Base-by-base conservation (phyloP, 2,797 vertebrate genomes). In the Sebastes nivosus region DNA sequence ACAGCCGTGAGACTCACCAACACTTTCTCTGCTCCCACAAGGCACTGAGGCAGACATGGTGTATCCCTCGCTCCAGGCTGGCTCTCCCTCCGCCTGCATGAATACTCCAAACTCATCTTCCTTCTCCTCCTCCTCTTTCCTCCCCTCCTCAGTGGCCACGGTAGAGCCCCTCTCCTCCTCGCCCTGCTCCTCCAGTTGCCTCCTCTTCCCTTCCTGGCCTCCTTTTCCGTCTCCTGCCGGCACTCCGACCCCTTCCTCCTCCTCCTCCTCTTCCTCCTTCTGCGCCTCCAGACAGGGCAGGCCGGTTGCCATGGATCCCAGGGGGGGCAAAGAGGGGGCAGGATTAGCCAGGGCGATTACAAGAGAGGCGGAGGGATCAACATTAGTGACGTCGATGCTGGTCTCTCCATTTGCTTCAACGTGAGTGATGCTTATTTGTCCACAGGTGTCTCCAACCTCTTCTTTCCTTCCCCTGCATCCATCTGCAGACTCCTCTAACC, bases 31-130 rank as follows among this genome's bases (percentile, higher is more conserved):
- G 81, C 88, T 94, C 88, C 90, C 92, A 88, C 84, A 90, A 90
- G 92, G 91, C 92, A 92, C 93, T 80, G 92, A 89, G 85, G 89
- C 87, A 70, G 93, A 86, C 86, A 87, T 79, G 59, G 76, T 75
- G 74, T 90, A 86, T 52, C 79, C 90, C 67, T 90, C 79, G 52
- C 89, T 91, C 91, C 94, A 95, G 74, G 73, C 75, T 34, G 84
- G 83, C 65, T 91, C 92, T 38, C 83, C 94, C 63, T 93, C 94
- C 12, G 95, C 95, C 88, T 95, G 95, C 91, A 96, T 90, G 88
- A 96, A 96, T 20, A 92, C 90, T 61, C 96, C 95, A 83, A 96
- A 96, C 79, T 95, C 94, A 93, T 96, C 95, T 67, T 89, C 70
- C 58, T 72, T 58, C 57, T 72, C 30, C 52, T 83, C 85, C 64